Conservation (phyloP, 2,888 invertebrate species). For the Serripes groenlandicus region DNA sequence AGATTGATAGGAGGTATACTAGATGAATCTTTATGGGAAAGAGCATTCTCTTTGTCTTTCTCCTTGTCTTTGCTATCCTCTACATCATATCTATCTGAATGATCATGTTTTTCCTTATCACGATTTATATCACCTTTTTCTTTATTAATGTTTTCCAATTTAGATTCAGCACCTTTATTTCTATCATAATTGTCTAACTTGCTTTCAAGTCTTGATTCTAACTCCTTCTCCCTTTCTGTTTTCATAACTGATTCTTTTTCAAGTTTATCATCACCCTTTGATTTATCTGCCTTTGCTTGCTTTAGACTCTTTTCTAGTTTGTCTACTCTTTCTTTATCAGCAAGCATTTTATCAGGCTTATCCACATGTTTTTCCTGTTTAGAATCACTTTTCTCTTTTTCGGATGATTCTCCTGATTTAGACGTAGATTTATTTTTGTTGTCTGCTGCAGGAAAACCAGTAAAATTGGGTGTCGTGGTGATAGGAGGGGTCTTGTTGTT, state of each 20-base stretch:
- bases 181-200: constrained; percentile 51
- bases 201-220: constrained; percentile 44
- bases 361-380: constrained; percentile 41
- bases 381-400: constrained; percentile 41
- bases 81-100: constrained; percentile 26
- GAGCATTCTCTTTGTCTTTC: constrained; percentile 51
- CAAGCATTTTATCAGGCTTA: constrained; percentile 50
- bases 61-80: not conserved
- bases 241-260: constrained; percentile 36
- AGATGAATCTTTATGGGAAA: constrained; percentile 62
- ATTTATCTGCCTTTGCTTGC: constrained; percentile 51
- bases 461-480: constrained; percentile 39
- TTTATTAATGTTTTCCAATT: constrained; percentile 40
- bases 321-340: constrained; percentile 38
- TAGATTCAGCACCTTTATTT: constrained; percentile 53
- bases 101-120: constrained; percentile 58
- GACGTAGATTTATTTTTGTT: constrained; percentile 46
- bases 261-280: constrained; percentile 29
- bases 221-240: constrained; percentile 44
- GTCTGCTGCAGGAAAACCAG: constrained; percentile 40
- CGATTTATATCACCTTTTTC: constrained; percentile 58
- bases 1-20: constrained; percentile 65
- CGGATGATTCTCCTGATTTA: constrained; percentile 44
- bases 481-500: constrained; percentile 69
- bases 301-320: constrained; percentile 57